Conservation (phyloP, 2,888 invertebrate species). For the Dione juno region DNA sequence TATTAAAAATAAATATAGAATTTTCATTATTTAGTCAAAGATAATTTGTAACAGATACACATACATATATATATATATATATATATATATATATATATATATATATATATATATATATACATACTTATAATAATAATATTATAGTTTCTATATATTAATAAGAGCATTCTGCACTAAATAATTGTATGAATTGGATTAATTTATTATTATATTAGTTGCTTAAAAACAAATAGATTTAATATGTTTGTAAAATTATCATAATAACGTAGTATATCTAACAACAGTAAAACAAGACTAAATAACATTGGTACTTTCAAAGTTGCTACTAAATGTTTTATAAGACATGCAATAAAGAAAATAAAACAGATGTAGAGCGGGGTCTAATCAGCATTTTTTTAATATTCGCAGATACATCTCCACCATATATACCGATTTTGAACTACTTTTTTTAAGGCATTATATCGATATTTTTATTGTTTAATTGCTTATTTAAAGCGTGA, state of each 20-base stretch:
- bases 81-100: too few relatives aligned
- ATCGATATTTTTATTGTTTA: too few relatives aligned
- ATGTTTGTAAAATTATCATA: too few relatives aligned
- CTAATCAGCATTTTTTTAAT: constrained; percentile 26
- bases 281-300: neutral
- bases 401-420: constrained; percentile 9
- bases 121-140: neutral
- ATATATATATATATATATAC: too few relatives aligned
- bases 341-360: neutral
- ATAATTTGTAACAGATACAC: neutral
- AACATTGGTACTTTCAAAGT: neutral
- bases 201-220: too few relatives aligned
- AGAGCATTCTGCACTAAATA: neutral
- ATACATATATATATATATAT: neutral
- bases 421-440: too few relatives aligned
- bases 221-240: too few relatives aligned
- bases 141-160: neutral
- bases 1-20: neutral
- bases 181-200: too few relatives aligned
- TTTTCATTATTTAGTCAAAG: neutral
- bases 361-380: constrained; percentile 1
- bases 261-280: neutral
- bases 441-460: too few relatives aligned
- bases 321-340: constrained; percentile 11
- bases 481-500: too few relatives aligned